Evolutionary conservation across 2,888 invertebrate species (phyloP).

Genomic region (Cremastinae sp.): DNA sequence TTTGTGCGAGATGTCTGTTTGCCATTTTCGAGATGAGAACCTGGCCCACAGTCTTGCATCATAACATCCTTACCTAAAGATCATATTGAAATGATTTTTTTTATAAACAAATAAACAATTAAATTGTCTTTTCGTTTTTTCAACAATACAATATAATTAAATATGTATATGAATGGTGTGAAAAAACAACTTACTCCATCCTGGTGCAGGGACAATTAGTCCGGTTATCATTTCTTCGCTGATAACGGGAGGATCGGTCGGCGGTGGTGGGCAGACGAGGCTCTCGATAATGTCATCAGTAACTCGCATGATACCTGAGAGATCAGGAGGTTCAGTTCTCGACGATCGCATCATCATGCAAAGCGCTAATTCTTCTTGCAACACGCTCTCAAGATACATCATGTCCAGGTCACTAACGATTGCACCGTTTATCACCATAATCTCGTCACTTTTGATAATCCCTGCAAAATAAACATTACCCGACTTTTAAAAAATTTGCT

Average conservation of each 20-base stretch:
- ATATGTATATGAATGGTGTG: background rate
- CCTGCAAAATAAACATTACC: slow-evolving; percentile 82
- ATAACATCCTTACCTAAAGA: slow-evolving; percentile 85
- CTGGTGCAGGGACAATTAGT: slow-evolving; percentile 97
- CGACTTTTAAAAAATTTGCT: slow-evolving; percentile 3
- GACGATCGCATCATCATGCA: slow-evolving; percentile 97
- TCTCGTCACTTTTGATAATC: slow-evolving; percentile 98
- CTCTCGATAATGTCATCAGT: slow-evolving; percentile 98
- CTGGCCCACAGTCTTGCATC: slow-evolving; percentile 72
- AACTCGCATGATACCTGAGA: slow-evolving; percentile 88
- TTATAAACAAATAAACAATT: background rate
- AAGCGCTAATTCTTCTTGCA: slow-evolving; percentile 95
- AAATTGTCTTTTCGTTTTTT: background rate
- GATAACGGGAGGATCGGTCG: slow-evolving; percentile 94
- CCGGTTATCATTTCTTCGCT: slow-evolving; percentile 98
- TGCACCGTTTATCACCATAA: slow-evolving; percentile 99
- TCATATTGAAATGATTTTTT: background rate
- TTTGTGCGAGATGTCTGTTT: slow-evolving; percentile 92
- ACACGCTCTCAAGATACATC: slow-evolving; percentile 98
- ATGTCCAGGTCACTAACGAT: slow-evolving; percentile 99
- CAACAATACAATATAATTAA: background rate
- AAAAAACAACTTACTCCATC: slow-evolving; percentile 89
- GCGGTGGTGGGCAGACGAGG: slow-evolving; percentile 97
- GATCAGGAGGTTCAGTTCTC: slow-evolving; percentile 83
- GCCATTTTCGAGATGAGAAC: slow-evolving; percentile 74